Percentiles rank a stretch among this genome's conserved stretches.
Conservation (phyloP, 2,888 invertebrate species). For the Dascillus cervinus region DNA sequence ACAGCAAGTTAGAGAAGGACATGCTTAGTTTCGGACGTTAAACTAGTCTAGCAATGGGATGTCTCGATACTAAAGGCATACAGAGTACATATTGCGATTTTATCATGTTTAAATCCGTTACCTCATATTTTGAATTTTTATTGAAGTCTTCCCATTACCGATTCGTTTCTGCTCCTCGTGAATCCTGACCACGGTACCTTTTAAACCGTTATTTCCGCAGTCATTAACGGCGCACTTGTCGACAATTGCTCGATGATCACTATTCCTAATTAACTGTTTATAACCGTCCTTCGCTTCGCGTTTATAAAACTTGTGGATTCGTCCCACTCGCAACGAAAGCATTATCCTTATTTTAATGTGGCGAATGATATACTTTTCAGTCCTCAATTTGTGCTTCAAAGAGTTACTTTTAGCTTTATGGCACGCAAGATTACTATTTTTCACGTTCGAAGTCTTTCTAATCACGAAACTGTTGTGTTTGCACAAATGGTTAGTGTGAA, state of each 20-base stretch:
- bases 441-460: slow-evolving; percentile 1
- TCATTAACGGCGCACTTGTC: not conserved
- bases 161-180: slow-evolving; percentile 39
- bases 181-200: slow-evolving; percentile 23
- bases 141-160: slow-evolving; percentile 37
- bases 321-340: slow-evolving; percentile 56
- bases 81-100: too few relatives aligned
- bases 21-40: too few relatives aligned
- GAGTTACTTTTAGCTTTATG: slow-evolving; percentile 14
- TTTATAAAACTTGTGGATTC: slow-evolving; percentile 41
- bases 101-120: too few relatives aligned
- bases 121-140: slow-evolving; percentile 43
- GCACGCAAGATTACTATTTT: slow-evolving; percentile 7
- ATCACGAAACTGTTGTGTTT: slow-evolving; percentile 7
- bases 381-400: slow-evolving; percentile 31
- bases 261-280: slow-evolving; percentile 3
- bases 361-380: slow-evolving; percentile 54
- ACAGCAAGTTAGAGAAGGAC: too few relatives aligned
- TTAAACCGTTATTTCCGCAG: slow-evolving; percentile 9
- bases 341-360: slow-evolving; percentile 60
- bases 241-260: slow-evolving; percentile 7
- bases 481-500: slow-evolving; percentile 14
- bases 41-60: too few relatives aligned
- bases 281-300: slow-evolving; percentile 10
- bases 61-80: too few relatives aligned